Evolutionary conservation across 2,888 invertebrate genomes (phyloP), one percentile per base, ranked within the genome.

Genomic region (Fissipunctia ypsillon): DNA sequence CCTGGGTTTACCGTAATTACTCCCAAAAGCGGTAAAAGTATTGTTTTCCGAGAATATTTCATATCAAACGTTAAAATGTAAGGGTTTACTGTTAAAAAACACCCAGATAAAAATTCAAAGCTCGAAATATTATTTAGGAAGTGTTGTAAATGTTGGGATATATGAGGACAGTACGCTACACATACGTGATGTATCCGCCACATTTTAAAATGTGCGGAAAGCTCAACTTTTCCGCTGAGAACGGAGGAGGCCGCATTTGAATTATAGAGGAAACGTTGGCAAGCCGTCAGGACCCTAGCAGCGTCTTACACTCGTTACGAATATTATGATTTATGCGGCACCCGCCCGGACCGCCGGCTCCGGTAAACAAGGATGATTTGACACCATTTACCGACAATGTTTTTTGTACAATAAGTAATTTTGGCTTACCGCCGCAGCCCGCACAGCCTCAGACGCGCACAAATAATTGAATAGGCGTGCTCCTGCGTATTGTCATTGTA

Each of bases 401-500:
- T 85, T 86, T 87, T 85, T 81, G 84, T 85, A 87, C 84, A 86
- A 84, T 88, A 88, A 85, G 84, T 88, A 89, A 90, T 90, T 90
- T 88, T 77, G 79, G 80, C 84, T 88, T 87, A 70, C 80, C 57
- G 72, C 77, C 77, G n/a, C n/a, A n/a, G n/a, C n/a, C n/a, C n/a
- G 78, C 80, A 80, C 45, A 69, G 69, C 78, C 72, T 83, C 80
- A 79, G 84, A 79, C 54, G 85, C 87, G 84, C 84, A 85, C 90
- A 91, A 92, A 94, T 94, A 94, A 94, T 94, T 94, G 93, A 93
- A 95, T 91, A 91, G 94, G 88, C 88, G 89, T 87, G 90, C 90
- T 91, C 88, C 93, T 93, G 94, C 90, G 91, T 93, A 94, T 94
- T 95, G 93, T 94, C 94, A 91, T 92, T 91, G 92, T 94, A 93